These are phyloP conservation scores for Labeo calbasu DNA, from an alignment of 2,797 vertebrate genomes.

Conservation along the genomic window DNA sequence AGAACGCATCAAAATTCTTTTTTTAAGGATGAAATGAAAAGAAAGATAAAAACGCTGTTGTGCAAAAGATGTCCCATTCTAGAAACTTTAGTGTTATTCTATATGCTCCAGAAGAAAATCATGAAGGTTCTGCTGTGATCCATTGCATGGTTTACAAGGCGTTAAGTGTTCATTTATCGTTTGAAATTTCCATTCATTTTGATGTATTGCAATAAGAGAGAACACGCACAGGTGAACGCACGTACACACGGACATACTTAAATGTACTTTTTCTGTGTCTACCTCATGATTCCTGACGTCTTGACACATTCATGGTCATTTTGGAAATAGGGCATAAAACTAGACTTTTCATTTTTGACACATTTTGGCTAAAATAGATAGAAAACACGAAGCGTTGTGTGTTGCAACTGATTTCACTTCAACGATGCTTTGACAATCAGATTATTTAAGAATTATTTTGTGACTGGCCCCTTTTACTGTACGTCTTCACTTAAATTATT, in stretches of 20 bases:
- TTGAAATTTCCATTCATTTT: constrained; percentile 58
- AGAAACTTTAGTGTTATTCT: constrained; percentile 60
- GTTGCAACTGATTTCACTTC: constrained; percentile 77
- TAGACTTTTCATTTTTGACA: constrained; percentile 57
- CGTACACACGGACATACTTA: constrained; percentile 62
- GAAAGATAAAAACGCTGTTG: constrained; percentile 50
- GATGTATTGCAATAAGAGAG: constrained; percentile 81
- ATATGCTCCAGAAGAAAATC: constrained; percentile 60
- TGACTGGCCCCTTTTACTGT: constrained; percentile 57
- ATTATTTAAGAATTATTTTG: constrained; percentile 66
- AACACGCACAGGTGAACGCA: constrained; percentile 61
- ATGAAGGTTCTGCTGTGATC: constrained; percentile 57
- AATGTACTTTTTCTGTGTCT: constrained; percentile 78
- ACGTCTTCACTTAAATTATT: constrained; percentile 62
- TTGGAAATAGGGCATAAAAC: constrained; percentile 58
- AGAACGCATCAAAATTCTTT: constrained; percentile 67
- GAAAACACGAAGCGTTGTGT: constrained; percentile 67
- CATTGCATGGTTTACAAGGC: constrained; percentile 74
- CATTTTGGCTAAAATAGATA: constrained; percentile 69
- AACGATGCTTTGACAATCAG: constrained; percentile 92
- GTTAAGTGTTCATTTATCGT: constrained; percentile 65
- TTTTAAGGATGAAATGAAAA: constrained; percentile 56
- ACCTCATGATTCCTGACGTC: constrained; percentile 85
- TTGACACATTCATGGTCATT: constrained; percentile 75
- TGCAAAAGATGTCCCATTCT: constrained; percentile 60